phyloP scores from a whole-genome alignment of 2,797 vertebrate genomes.

The Micrastur ruficollis region DNA sequence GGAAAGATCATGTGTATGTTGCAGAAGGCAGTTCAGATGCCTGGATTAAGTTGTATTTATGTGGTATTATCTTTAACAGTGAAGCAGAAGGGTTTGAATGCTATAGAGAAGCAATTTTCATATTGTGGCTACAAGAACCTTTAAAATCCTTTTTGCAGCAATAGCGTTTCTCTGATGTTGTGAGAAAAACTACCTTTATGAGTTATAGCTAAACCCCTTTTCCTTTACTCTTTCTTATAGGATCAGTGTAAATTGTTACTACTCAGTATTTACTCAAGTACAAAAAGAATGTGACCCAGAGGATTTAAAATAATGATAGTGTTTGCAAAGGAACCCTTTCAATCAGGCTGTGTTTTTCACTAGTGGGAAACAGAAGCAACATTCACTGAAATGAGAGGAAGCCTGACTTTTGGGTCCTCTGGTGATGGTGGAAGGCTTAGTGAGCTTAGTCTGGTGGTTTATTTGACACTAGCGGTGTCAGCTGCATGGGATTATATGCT shows the following conservation, averaged over 20 bases:
- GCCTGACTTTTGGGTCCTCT: neutral
- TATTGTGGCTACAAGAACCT: neutral
- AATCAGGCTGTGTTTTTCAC: neutral
- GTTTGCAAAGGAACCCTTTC: neutral
- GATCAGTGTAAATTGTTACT: neutral
- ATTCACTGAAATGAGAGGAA: neutral
- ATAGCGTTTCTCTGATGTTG: neutral
- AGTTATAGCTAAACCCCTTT: neutral
- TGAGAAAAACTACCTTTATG: neutral
- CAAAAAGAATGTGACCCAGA: neutral
- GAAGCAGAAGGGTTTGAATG: neutral
- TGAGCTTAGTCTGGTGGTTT: neutral
- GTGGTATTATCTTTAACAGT: conserved; percentile 26
- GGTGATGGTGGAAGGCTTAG: neutral
- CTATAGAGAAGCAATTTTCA: neutral
- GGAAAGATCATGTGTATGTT: conserved; percentile 49
- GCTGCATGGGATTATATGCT: neutral
- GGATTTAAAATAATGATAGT: conserved; percentile 21
- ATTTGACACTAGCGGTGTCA: neutral
- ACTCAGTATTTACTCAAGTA: neutral
- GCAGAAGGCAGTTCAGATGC: conserved; percentile 35
- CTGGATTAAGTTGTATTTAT: conserved; percentile 58
- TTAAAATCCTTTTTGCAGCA: conserved; percentile 6
- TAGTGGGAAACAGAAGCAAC: neutral
- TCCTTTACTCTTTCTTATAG: neutral